Evolutionary conservation across 2,113 vertebrate genomes (phyloP).

Genomic region (Emydura subglobosa): DNA sequence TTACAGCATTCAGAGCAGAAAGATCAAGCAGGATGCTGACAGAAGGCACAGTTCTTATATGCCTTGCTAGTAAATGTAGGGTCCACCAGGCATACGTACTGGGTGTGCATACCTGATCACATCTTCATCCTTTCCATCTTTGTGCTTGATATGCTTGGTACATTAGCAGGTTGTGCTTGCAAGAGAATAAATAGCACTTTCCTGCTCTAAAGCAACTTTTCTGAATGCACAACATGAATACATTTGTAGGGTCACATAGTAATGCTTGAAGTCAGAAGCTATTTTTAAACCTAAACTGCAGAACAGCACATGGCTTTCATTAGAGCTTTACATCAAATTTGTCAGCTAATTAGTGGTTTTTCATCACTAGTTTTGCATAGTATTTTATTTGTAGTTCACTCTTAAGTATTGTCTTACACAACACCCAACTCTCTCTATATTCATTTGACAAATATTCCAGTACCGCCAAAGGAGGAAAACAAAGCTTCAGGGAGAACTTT

Average conservation of each 20-base stretch:
- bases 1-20: background rate
- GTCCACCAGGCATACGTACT: background rate
- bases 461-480: slow-evolving; percentile 18
- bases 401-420: background rate
- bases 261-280: slow-evolving; percentile 70
- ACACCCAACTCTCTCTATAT: background rate
- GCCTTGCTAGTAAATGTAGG: background rate
- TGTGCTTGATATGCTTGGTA: background rate
- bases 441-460: slow-evolving; percentile 38
- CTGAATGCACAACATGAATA: slow-evolving; percentile 43
- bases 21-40: background rate
- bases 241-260: slow-evolving; percentile 62
- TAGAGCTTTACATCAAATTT: slow-evolving; percentile 73
- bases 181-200: slow-evolving; percentile 47
- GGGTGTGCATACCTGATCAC: slow-evolving; percentile 48
- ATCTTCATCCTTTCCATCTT: slow-evolving; percentile 50
- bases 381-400: slow-evolving; percentile 58
- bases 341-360: slow-evolving; percentile 75
- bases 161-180: slow-evolving; percentile 37
- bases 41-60: background rate
- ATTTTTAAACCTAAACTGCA: slow-evolving; percentile 68
- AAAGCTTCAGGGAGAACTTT: slow-evolving; percentile 43
- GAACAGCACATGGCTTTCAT: slow-evolving; percentile 60
- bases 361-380: slow-evolving; percentile 61
- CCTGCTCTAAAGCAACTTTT: slow-evolving; percentile 58